Conservation (phyloP, 2,113 vertebrate genomes). For the Dipodomys spectabilis region DNA sequence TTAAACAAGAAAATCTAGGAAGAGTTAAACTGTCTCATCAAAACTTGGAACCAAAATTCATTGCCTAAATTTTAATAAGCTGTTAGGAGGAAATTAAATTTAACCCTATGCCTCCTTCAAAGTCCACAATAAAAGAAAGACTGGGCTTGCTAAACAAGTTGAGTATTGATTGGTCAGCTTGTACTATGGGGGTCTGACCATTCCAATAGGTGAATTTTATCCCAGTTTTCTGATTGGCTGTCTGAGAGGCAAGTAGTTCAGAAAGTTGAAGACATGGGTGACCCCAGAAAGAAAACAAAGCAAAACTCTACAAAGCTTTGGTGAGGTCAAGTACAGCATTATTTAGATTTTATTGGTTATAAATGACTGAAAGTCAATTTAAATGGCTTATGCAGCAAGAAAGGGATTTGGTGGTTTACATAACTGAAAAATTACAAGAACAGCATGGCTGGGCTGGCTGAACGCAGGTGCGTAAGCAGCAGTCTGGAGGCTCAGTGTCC, state of each 20-base stretch:
- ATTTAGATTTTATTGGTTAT: conserved; percentile 54
- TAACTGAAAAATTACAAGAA: not conserved
- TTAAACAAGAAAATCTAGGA: conserved; percentile 79
- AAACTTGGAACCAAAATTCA: conserved; percentile 64
- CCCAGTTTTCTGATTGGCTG: not conserved
- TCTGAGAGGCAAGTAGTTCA: not conserved
- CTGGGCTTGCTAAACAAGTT: not conserved
- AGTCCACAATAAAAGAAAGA: conserved; percentile 53
- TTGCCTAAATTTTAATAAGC: conserved; percentile 59
- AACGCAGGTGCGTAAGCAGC: not conserved
- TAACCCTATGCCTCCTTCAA: conserved; percentile 69
- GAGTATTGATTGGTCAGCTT: not conserved
- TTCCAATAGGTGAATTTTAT: not conserved
- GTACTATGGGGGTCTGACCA: not conserved
- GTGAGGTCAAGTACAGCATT: not conserved
- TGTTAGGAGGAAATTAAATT: conserved; percentile 68
- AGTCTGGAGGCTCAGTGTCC: not conserved
- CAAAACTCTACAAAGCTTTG: not conserved
- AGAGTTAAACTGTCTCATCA: conserved; percentile 74
- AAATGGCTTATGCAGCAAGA: not conserved
- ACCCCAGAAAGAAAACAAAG: not conserved
- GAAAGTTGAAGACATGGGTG: conserved; percentile 23
- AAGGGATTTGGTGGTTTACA: not conserved
- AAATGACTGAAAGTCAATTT: conserved; percentile 23
- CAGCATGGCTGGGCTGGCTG: not conserved